Evolutionary conservation across 2,113 vertebrate genomes (phyloP).

Genomic region (Syngnathus typhle): DNA sequence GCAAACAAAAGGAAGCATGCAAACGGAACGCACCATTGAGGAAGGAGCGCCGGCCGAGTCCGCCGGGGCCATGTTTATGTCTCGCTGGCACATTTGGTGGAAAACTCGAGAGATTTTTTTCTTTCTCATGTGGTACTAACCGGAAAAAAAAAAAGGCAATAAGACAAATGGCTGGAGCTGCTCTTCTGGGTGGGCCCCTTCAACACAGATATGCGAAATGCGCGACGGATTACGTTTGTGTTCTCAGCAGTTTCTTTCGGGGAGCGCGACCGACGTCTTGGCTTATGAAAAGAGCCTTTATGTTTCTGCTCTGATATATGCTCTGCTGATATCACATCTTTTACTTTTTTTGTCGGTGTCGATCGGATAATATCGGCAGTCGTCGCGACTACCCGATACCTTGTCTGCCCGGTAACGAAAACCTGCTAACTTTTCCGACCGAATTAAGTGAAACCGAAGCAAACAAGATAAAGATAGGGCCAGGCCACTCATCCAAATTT

Average conservation of each 20-base stretch:
- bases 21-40: slow-evolving; percentile 17
- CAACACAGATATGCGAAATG: slow-evolving; percentile 41
- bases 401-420: too few species aligned
- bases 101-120: slow-evolving; percentile 72
- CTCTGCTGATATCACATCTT: neutral
- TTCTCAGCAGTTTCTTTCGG: slow-evolving; percentile 44
- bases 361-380: too few species aligned
- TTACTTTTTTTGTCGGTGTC: neutral
- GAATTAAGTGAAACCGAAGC: too few species aligned
- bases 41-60: slow-evolving; percentile 9
- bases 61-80: too few species aligned
- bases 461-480: too few species aligned
- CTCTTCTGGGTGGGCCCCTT: slow-evolving; percentile 66
- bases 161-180: slow-evolving; percentile 42
- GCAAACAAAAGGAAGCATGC: slow-evolving; percentile 15
- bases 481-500: neutral
- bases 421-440: too few species aligned
- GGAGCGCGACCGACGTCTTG: slow-evolving; percentile 26
- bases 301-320: slow-evolving; percentile 21
- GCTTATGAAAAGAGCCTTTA: slow-evolving; percentile 24
- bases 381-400: too few species aligned
- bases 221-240: slow-evolving; percentile 45
- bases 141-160: slow-evolving; percentile 51
- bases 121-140: slow-evolving; percentile 49
- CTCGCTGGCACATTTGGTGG: slow-evolving; percentile 68